Conservation (phyloP, 2,888 invertebrate species). For the Liposcelis brunnea region DNA sequence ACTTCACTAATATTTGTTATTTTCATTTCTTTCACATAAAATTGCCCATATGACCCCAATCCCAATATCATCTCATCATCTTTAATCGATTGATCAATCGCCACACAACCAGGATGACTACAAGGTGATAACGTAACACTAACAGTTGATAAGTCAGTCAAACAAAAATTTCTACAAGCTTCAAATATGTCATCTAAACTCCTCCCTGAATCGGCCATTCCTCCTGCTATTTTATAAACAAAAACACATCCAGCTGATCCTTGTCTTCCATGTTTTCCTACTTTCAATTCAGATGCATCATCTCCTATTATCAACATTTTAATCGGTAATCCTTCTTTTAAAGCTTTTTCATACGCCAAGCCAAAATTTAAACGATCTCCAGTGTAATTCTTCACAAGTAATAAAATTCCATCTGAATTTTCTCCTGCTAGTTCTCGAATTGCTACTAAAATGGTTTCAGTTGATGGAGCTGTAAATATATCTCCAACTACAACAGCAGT, state of each 20-base stretch:
- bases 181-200: constrained; percentile 25
- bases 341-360: constrained; percentile 57
- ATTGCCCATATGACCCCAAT: too few relatives aligned
- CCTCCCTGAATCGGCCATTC: constrained; percentile 29
- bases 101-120: too few relatives aligned
- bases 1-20: too few relatives aligned
- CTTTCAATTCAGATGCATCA: constrained; percentile 8
- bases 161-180: not conserved
- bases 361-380: constrained; percentile 68
- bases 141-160: too few relatives aligned
- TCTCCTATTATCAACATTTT: constrained; percentile 13
- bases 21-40: too few relatives aligned
- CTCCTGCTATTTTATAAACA: constrained; percentile 30
- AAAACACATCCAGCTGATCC: constrained; percentile 31
- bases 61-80: too few relatives aligned
- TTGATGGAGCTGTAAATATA: constrained; percentile 12
- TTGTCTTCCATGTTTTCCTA: constrained; percentile 21
- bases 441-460: constrained; percentile 10
- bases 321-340: constrained; percentile 29
- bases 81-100: too few relatives aligned
- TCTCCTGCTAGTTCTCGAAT: constrained; percentile 6
- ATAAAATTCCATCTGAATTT: constrained; percentile 39
- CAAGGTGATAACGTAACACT: too few relatives aligned
- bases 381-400: constrained; percentile 59
- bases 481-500: constrained; percentile 31